Percentiles rank a stretch among this genome's conserved stretches.
These are phyloP conservation scores for Pedicia rivosa DNA, from an alignment of 2,888 invertebrate genomes.

Conservation along the genomic window DNA sequence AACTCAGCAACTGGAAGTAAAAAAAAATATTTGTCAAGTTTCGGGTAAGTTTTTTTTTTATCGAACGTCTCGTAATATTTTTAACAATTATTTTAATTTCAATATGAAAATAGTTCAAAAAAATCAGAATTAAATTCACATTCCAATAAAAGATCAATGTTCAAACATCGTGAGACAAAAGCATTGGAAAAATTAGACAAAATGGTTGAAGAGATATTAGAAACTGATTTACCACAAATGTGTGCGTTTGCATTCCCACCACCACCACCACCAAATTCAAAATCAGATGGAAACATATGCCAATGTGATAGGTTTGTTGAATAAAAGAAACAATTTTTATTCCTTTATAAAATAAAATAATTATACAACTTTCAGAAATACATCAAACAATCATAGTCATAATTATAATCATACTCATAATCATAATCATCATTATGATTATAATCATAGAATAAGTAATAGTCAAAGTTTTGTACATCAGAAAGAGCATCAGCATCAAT, in stretches of 20 bases:
- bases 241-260: slow-evolving; percentile 20
- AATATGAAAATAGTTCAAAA: too few relatives aligned
- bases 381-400: slow-evolving; percentile 4
- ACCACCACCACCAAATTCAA: slow-evolving; percentile 23
- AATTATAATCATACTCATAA: not conserved
- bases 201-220: slow-evolving; percentile 30
- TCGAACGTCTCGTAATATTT: too few relatives aligned
- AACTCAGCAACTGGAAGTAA: too few relatives aligned
- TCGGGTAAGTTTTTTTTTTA: too few relatives aligned
- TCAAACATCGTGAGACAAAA: slow-evolving; percentile 28
- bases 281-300: slow-evolving; percentile 26
- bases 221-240: slow-evolving; percentile 23
- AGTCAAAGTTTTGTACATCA: slow-evolving; percentile 28
- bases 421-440: not conserved
- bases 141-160: slow-evolving; percentile 18
- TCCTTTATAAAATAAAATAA: not conserved
- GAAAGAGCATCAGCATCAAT: slow-evolving; percentile 26
- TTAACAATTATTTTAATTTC: too few relatives aligned
- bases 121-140: too few relatives aligned
- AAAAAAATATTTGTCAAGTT: too few relatives aligned
- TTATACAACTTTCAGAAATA: too few relatives aligned
- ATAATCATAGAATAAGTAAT: slow-evolving; percentile 11
- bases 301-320: slow-evolving; percentile 17
- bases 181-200: slow-evolving; percentile 30
- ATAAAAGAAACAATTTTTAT: not conserved